These are phyloP conservation scores for Aphis gossypii DNA, from an alignment of 1,140 invertebrate species.

Conservation along the genomic window DNA sequence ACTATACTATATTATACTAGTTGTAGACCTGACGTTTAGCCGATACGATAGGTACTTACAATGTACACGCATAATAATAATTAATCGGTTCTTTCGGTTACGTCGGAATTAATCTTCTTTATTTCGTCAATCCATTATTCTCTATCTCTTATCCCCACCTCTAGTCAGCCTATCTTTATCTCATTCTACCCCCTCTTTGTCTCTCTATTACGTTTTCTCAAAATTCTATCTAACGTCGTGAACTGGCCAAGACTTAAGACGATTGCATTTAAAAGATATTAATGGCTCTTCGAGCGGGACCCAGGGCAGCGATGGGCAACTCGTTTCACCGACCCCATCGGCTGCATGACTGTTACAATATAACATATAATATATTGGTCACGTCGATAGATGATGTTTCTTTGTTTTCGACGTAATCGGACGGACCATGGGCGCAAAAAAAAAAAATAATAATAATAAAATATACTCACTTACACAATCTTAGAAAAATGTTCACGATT, in stretches of 20 bases:
- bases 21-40: conserved; percentile 21
- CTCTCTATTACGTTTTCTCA: not conserved
- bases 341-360: not conserved
- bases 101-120: conserved; percentile 41
- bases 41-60: not conserved
- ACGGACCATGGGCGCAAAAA: not conserved
- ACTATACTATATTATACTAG: conserved; percentile 1
- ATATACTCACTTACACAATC: not conserved
- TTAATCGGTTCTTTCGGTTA: conserved; percentile 49
- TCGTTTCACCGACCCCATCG: not conserved
- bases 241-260: not conserved
- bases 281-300: not conserved
- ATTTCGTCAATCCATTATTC: not conserved
- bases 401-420: conserved; percentile 12
- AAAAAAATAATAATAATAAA: not conserved
- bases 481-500: not conserved
- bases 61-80: conserved; percentile 28
- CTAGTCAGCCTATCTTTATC: not conserved
- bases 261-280: not conserved
- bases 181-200: not conserved
- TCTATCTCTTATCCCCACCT: not conserved
- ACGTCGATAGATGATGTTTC: not conserved
- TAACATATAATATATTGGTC: not conserved
- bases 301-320: not conserved
- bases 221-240: not conserved